A percentile compares a stretch with the other conserved stretches of the same genome.
phyloP scores from a whole-genome alignment of 2,797 vertebrate genomes.

The Crotalus adamanteus region DNA sequence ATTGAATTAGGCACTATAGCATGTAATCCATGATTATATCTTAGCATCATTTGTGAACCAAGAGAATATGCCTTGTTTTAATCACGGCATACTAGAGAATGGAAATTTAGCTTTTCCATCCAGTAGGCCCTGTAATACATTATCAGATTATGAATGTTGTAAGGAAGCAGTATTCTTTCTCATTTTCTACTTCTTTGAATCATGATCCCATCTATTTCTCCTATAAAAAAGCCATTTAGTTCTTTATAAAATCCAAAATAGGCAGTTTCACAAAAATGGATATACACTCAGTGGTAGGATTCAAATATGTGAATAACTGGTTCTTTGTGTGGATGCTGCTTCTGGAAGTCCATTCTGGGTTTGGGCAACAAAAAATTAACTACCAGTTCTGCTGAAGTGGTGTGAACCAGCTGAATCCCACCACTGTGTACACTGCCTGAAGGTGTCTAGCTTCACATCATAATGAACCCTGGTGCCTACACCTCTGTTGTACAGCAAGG shows the following conservation, averaged over 20 bases:
- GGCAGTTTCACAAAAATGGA: not conserved
- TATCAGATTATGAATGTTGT: not conserved
- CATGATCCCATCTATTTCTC: not conserved
- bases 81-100: not conserved
- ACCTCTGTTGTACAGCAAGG: not conserved
- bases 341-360: too few relatives aligned
- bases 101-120: not conserved
- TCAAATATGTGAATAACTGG: too few relatives aligned
- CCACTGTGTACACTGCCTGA: not conserved
- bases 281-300: too few relatives aligned
- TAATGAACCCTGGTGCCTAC: not conserved
- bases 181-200: not conserved
- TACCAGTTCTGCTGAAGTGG: too few relatives aligned
- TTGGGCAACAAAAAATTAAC: too few relatives aligned
- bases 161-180: not conserved
- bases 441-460: not conserved
- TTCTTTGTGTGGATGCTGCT: too few relatives aligned
- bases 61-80: not conserved
- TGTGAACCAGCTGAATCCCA: too few relatives aligned
- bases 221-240: not conserved
- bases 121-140: not conserved
- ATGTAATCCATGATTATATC: not conserved
- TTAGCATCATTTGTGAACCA: not conserved
- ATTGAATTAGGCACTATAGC: not conserved
- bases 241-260: not conserved